Conservation (phyloP, 1,140 invertebrate genomes). For the Bradynema listronoti region DNA sequence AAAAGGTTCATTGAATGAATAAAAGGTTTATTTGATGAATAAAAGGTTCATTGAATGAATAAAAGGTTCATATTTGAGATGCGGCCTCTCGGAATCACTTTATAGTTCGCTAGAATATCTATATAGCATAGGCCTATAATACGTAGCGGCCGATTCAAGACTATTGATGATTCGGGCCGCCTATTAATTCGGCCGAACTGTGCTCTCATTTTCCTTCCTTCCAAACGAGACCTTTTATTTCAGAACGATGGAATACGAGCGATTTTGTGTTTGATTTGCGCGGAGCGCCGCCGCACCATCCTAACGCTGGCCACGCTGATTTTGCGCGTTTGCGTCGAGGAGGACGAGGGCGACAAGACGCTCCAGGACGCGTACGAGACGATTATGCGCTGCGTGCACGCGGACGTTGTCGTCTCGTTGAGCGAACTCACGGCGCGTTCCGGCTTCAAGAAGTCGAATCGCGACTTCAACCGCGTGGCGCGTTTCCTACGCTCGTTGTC, state of each 20-base stretch:
- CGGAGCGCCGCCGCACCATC: background rate
- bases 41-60: too few species aligned
- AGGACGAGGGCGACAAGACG: conserved; percentile 13
- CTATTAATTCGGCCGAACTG: too few species aligned
- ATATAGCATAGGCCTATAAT: too few species aligned
- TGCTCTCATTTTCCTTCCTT: background rate
- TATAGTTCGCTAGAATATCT: too few species aligned
- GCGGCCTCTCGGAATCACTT: too few species aligned
- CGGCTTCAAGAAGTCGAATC: conserved; percentile 9
- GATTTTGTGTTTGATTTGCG: conserved; percentile 13
- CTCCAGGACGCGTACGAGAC: conserved; percentile 21
- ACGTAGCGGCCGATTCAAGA: too few species aligned
- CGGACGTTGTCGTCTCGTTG: conserved; percentile 22
- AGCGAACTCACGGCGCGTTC: conserved; percentile 16
- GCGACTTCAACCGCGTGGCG: conserved; percentile 26
- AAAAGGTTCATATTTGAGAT: too few species aligned
- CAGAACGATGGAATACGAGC: conserved; percentile 21
- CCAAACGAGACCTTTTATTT: conserved; percentile 7
- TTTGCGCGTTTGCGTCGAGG: conserved; percentile 24
- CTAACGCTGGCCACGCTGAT: conserved; percentile 11
- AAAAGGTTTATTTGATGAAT: too few species aligned
- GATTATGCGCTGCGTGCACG: conserved; percentile 12
- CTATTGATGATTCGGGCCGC: too few species aligned
- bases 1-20: too few species aligned
- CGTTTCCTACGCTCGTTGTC: conserved; percentile 20